Conservation (phyloP, 2,888 invertebrate genomes). For the Neuroscelio doddi region DNA sequence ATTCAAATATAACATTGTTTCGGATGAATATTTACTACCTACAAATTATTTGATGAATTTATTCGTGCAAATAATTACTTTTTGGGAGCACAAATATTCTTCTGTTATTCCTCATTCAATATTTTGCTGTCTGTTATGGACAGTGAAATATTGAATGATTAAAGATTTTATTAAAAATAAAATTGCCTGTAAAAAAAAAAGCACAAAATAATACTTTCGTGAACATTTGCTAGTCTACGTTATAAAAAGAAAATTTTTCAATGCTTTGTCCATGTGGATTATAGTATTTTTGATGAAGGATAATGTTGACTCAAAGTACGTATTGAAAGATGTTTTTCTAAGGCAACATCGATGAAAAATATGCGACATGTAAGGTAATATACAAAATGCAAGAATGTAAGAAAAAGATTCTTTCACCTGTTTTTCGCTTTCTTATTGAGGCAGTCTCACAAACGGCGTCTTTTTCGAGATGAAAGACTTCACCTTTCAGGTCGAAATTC, state of each 20-base stretch:
- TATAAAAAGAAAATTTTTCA: too few species aligned
- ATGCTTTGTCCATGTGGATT: too few species aligned
- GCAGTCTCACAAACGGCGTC: constrained; percentile 20
- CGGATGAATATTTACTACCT: constrained; percentile 43
- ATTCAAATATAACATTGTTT: constrained; percentile 16
- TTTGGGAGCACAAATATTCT: constrained; percentile 12
- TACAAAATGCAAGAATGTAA: constrained; percentile 26
- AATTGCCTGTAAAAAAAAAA: too few species aligned
- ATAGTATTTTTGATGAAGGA: too few species aligned
- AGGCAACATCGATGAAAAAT: too few species aligned
- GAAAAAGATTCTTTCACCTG: constrained; percentile 40
- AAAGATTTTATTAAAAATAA: too few species aligned
- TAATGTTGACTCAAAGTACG: too few species aligned
- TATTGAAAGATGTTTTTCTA: too few species aligned
- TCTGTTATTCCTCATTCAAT: background rate
- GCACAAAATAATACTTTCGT: too few species aligned
- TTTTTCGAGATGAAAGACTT: constrained; percentile 39
- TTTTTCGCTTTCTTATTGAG: constrained; percentile 37
- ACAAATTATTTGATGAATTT: constrained; percentile 36
- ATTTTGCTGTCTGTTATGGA: too few species aligned
- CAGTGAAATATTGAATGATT: too few species aligned
- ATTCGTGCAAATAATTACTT: constrained; percentile 35
- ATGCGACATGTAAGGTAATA: constrained; percentile 2
- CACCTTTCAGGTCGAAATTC: constrained; percentile 35
- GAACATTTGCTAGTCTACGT: too few species aligned